Base-by-base conservation (phyloP, 2,888 invertebrate genomes). In the Andrena bucephala region DNA sequence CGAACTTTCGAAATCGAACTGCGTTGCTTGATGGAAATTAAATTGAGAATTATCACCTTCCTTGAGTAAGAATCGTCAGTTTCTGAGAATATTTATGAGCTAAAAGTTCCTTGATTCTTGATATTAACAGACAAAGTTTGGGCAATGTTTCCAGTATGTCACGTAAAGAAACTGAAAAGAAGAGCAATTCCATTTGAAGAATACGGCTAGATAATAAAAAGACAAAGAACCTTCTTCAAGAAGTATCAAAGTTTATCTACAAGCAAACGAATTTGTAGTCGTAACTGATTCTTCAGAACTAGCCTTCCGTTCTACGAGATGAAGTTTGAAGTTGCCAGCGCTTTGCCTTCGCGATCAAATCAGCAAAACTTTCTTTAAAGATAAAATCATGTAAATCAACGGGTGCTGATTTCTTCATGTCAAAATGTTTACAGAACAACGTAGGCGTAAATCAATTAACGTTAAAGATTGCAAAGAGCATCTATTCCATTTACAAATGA, bases 231-330 rank as follows among this genome's bases (percentile, higher is more conserved):
- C 54, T 4, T 33, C 16, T 36, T 36, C 54, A 10, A 36, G 20
- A 36, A 69, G 68, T 16, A 54, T 24, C 54, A 24, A 69, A 69
- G 54, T 69, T 69, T 24, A 31, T 69, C 68, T 69, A 57, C 54
- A 24, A 31, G 33, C 16, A 27, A 57, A 36, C 24, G 68, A 33
- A 69, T 69, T 69, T 57, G 68, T 57, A 69, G 68, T 69, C 54
- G 54, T 69, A 69, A 69, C 54, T 50, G 68, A 69, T 69, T 69
- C 20, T 7, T 52, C 33, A 10, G 33, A 69, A 57, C 68, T 57
- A 57, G 24, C 68, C 36, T 33, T 33, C 20, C 68, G 68, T 24
- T 69, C 68, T 69, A 57, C 54, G 33, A 69, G 68, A 69, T 33
- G 54, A 24, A 69, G 68, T 36, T 57, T 13, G 20, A 69, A 69